phyloP scores from a whole-genome alignment of 2,888 invertebrate genomes.

The Drosophila kanekoi region DNA sequence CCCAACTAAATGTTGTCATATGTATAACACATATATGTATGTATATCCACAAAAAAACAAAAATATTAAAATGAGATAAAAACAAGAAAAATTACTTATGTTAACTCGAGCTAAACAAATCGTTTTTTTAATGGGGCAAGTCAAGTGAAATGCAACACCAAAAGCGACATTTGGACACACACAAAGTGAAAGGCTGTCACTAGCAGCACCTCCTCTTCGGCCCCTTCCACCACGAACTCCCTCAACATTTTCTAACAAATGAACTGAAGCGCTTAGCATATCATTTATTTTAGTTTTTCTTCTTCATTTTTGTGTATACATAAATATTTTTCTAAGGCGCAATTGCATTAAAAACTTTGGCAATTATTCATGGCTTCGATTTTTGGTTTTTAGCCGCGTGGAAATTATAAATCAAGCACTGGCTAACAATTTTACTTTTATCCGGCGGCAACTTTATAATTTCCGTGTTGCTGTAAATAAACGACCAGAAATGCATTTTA shows the following conservation, averaged over 20 bases:
- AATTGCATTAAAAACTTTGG: conserved; percentile 32
- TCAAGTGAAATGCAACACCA: conserved; percentile 75
- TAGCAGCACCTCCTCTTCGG: conserved; percentile 23
- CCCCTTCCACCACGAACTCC: neutral
- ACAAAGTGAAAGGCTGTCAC: conserved; percentile 77
- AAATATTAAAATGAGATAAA: conserved; percentile 49
- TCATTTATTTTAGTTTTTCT: conserved; percentile 59
- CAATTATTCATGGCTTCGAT: conserved; percentile 20
- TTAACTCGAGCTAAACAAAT: conserved; percentile 77
- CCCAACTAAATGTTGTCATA: conserved; percentile 9
- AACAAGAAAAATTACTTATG: conserved; percentile 69
- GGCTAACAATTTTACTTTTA: conserved; percentile 33
- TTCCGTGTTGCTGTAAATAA: conserved; percentile 71
- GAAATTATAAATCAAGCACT: conserved; percentile 68
- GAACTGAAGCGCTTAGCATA: conserved; percentile 66
- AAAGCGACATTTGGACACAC: conserved; percentile 59
- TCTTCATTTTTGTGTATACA: neutral
- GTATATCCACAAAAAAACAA: conserved; percentile 3
- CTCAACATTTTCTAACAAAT: conserved; percentile 58
- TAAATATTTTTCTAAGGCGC: conserved; percentile 8
- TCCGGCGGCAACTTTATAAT: conserved; percentile 66
- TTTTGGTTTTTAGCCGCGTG: conserved; percentile 25
- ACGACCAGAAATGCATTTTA: conserved; percentile 36
- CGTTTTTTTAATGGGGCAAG: conserved; percentile 70
- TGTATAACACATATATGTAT: conserved; percentile 5